These are phyloP conservation scores for Chamaea fasciata DNA, from an alignment of 2,113 vertebrate species.

Conservation along the genomic window DNA sequence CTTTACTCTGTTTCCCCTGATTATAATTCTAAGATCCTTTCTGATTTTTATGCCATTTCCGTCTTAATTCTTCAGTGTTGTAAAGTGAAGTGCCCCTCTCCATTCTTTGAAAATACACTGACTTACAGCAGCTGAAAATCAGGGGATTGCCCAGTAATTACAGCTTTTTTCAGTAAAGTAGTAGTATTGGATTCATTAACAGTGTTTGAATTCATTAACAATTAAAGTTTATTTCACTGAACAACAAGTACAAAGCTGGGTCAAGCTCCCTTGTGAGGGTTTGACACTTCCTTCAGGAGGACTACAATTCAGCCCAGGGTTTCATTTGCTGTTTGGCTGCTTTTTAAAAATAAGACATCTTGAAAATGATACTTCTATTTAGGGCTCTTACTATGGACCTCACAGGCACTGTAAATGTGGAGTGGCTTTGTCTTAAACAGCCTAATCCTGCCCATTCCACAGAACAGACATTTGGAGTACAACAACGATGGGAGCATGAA, in stretches of 20 bases:
- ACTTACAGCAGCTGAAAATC: neutral
- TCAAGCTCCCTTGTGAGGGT: accelerated
- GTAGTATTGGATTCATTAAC: too few species aligned
- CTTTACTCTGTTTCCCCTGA: neutral
- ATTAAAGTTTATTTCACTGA: neutral
- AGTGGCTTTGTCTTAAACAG: neutral
- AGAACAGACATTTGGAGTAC: neutral
- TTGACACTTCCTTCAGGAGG: neutral
- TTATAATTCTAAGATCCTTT: neutral
- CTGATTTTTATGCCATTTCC: neutral
- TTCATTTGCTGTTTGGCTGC: neutral
- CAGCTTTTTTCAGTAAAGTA: neutral
- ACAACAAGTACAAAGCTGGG: neutral
- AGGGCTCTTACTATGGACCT: neutral
- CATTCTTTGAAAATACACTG: neutral
- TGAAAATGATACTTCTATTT: neutral
- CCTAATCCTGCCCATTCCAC: neutral
- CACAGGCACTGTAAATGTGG: neutral
- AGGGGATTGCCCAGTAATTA: neutral
- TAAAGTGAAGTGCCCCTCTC: neutral
- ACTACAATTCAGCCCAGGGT: neutral
- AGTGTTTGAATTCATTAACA: too few species aligned
- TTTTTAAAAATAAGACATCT: neutral
- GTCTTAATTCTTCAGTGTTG: neutral
- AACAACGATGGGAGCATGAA: accelerated